Conservation (phyloP, 2,797 vertebrate species). For the Lepus oiostolus region DNA sequence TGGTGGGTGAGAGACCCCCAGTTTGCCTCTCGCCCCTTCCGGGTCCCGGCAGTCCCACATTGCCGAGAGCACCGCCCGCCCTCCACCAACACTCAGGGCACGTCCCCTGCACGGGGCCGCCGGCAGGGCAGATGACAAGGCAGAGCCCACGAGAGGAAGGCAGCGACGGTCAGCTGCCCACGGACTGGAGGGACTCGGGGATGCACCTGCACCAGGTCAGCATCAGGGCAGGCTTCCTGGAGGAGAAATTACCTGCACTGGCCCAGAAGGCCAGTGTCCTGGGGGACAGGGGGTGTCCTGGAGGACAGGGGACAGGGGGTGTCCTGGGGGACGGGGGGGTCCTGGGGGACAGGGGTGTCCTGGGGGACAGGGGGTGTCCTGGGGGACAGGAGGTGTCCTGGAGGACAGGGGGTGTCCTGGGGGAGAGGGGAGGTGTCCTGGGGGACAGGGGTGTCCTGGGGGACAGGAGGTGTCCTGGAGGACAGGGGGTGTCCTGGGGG, state of each 20-base stretch:
- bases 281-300: too few species aligned
- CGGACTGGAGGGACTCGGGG: neutral
- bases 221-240: neutral
- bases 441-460: too few species aligned
- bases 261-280: neutral
- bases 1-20: neutral
- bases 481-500: too few species aligned
- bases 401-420: too few species aligned
- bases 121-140: fast-evolving
- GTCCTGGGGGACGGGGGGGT: neutral
- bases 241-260: neutral
- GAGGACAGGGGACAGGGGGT: too few species aligned
- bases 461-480: too few species aligned
- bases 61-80: neutral
- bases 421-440: too few species aligned
- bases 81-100: too few species aligned
- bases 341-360: too few species aligned
- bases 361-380: too few species aligned
- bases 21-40: too few species aligned
- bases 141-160: fast-evolving
- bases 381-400: too few species aligned
- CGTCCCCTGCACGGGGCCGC: fast-evolving
- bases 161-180: neutral
- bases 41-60: neutral
- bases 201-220: fast-evolving